phyloP scores from a whole-genome alignment of 2,113 vertebrate species.

The Equus quagga region DNA sequence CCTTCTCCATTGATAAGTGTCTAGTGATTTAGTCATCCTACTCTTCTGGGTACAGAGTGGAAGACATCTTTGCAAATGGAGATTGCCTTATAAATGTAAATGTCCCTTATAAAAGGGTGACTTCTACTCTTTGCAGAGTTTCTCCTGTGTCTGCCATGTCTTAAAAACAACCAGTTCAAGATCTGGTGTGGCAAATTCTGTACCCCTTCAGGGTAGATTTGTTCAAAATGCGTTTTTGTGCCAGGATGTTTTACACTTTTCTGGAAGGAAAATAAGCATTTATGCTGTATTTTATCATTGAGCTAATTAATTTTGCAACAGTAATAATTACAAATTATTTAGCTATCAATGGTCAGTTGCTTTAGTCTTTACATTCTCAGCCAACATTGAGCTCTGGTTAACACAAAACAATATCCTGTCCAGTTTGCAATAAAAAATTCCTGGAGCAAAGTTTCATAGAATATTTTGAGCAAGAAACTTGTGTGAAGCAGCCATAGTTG shows the following conservation, averaged over 20 bases:
- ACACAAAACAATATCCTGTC: neutral
- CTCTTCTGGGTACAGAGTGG: neutral
- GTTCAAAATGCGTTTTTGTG: neutral
- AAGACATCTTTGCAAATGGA: neutral
- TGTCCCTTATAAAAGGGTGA: neutral
- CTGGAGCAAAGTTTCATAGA: neutral
- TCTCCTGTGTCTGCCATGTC: neutral
- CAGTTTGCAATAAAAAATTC: neutral
- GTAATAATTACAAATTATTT: neutral
- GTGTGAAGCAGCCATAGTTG: neutral
- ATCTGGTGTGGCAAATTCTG: neutral
- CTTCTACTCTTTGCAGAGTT: neutral
- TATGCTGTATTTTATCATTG: neutral
- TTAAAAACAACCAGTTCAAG: neutral
- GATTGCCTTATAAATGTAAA: neutral
- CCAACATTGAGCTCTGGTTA: neutral
- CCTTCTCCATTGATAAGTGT: neutral
- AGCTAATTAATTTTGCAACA: constrained; percentile 1
- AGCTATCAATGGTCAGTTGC: neutral
- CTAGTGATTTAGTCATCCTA: neutral
- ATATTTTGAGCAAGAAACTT: neutral
- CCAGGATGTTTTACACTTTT: neutral
- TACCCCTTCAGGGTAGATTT: neutral
- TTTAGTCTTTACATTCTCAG: neutral
- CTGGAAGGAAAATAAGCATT: neutral